A percentile compares a stretch with the other conserved stretches of the same genome.
These are phyloP conservation scores for Holothuria leucospilota DNA, from an alignment of 53 echinoderm and acorn worm genomes.

Conservation along the genomic window DNA sequence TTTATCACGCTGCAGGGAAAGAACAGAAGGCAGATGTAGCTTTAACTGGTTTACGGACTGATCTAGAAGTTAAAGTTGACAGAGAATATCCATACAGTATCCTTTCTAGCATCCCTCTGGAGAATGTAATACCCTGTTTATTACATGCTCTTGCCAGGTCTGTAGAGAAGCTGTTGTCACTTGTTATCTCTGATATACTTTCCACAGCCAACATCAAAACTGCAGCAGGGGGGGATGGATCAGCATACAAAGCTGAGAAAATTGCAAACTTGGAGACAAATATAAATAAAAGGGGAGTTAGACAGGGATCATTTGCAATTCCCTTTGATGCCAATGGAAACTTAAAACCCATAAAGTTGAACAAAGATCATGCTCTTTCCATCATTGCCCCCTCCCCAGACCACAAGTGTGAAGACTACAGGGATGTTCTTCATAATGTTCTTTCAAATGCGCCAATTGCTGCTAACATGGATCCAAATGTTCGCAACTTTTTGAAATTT, in stretches of 20 bases:
- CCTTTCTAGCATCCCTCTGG: not conserved
- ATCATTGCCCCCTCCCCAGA: not conserved
- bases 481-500: not conserved
- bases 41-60: too few relatives aligned
- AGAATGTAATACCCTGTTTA: not conserved
- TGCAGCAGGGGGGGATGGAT: not conserved
- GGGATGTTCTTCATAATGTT: not conserved
- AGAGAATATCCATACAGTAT: conserved; percentile 6
- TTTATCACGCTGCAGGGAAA: conserved; percentile 63
- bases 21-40: conserved; percentile 33
- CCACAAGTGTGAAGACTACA: not conserved
- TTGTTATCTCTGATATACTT: conserved; percentile 56
- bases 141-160: conserved; percentile 23
- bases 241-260: conserved; percentile 3
- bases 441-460: not conserved
- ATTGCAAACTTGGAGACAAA: not conserved
- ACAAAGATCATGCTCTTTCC: conserved; percentile 16
- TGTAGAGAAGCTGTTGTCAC: conserved; percentile 56
- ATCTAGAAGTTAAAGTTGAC: not conserved
- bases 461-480: not conserved
- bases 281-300: not conserved
- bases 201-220: conserved; percentile 35
- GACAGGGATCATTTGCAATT: not conserved
- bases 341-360: not conserved
- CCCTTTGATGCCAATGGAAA: not conserved